Conservation (phyloP, 1,140 invertebrate genomes). For the Camponotus floridanus region DNA sequence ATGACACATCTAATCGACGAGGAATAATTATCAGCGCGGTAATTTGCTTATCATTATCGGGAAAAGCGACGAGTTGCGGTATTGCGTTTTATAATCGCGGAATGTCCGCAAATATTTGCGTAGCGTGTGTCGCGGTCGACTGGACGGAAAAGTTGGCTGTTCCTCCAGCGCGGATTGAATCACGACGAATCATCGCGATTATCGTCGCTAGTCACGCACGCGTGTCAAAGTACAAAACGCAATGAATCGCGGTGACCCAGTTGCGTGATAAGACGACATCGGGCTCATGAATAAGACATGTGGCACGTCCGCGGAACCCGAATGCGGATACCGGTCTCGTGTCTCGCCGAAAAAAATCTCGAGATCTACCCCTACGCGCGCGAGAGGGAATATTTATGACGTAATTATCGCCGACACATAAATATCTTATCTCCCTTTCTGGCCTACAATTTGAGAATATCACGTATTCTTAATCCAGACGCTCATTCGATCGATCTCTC, state of each 20-base stretch:
- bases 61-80: not conserved
- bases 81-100: not conserved
- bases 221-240: not conserved
- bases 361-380: not conserved
- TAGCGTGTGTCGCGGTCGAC: not conserved
- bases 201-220: not conserved
- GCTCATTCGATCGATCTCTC: not conserved
- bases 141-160: constrained; percentile 3
- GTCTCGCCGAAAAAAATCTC: not conserved
- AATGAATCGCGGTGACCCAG: not conserved
- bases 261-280: constrained; percentile 20
- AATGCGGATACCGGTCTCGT: no score
- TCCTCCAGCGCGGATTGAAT: constrained; percentile 4
- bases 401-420: not conserved
- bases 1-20: not conserved
- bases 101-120: not conserved
- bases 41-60: constrained; percentile 4
- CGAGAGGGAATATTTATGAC: constrained; percentile 3
- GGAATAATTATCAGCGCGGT: not conserved
- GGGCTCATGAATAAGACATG: constrained; percentile 44
- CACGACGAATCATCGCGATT: not conserved
- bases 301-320: not conserved
- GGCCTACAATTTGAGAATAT: not conserved
- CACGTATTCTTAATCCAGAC: not conserved
- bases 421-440: constrained; percentile 13